Conservation (phyloP, 2,797 vertebrate genomes). For the Chromobotia macracanthus region DNA sequence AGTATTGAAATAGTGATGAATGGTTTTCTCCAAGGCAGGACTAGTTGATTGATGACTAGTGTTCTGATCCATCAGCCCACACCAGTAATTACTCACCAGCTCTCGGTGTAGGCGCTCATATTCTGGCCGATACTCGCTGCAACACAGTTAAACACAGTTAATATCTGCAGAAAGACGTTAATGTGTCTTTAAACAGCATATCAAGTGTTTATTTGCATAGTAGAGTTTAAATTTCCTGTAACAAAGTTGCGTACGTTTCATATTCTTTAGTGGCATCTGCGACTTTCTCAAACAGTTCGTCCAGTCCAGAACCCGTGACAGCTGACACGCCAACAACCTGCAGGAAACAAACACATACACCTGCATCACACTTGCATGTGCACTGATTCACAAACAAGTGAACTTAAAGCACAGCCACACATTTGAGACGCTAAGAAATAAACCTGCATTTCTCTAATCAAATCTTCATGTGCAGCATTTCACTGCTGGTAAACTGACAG, state of each 20-base stretch:
- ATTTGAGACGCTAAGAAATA: neutral
- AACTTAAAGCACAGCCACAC: neutral
- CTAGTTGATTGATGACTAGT: conserved; percentile 25
- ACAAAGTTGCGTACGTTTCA: conserved; percentile 82
- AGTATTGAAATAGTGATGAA: neutral
- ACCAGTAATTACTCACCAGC: conserved; percentile 76
- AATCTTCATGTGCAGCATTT: neutral
- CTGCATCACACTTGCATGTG: neutral
- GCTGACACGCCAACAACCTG: conserved; percentile 97
- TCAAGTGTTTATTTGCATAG: neutral
- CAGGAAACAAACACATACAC: conserved; percentile 2
- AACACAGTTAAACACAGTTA: conserved; percentile 43
- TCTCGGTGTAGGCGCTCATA: conserved; percentile 86
- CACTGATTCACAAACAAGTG: neutral
- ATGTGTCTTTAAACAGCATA: neutral
- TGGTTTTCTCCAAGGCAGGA: neutral
- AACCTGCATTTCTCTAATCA: too few species aligned
- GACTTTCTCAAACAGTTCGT: conserved; percentile 87
- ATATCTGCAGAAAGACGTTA: neutral
- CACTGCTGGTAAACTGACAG: neutral
- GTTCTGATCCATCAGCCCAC: conserved; percentile 21
- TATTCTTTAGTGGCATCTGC: conserved; percentile 89
- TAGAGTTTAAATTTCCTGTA: neutral
- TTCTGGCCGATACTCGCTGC: conserved; percentile 92
- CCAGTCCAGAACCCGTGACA: conserved; percentile 87